phyloP scores from a whole-genome alignment of 2,113 vertebrate genomes.

The Crocuta crocuta region DNA sequence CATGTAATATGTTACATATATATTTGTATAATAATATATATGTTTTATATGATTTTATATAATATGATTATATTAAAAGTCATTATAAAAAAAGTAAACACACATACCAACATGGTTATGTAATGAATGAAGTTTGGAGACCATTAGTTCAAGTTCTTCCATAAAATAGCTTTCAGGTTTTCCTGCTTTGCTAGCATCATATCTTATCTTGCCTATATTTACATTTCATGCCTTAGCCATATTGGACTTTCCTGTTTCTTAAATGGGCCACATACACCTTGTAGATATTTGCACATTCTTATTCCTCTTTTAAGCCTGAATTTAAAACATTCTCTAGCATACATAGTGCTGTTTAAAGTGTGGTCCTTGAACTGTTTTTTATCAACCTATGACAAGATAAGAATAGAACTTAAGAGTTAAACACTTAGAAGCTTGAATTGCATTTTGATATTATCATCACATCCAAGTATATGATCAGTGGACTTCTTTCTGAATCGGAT shows the following conservation, averaged over 20 bases:
- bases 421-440: slow-evolving; percentile 5
- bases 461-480: not conserved
- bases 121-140: not conserved
- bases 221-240: not conserved
- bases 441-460: not conserved
- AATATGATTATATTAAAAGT: not conserved
- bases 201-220: not conserved
- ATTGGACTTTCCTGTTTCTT: slow-evolving; percentile 5
- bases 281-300: slow-evolving; percentile 43
- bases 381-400: not conserved
- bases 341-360: not conserved
- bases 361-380: not conserved
- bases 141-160: not conserved
- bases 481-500: not conserved
- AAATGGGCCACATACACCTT: not conserved
- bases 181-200: not conserved
- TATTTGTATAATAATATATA: not conserved
- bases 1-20: not conserved
- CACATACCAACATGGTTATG: not conserved
- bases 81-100: not conserved
- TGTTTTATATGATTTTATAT: not conserved
- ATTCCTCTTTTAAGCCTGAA: not conserved
- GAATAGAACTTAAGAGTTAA: not conserved
- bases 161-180: not conserved
- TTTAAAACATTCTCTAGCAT: not conserved